phyloP scores from a whole-genome alignment of 2,888 invertebrate genomes.

The Anoplius nigerrimus region DNA sequence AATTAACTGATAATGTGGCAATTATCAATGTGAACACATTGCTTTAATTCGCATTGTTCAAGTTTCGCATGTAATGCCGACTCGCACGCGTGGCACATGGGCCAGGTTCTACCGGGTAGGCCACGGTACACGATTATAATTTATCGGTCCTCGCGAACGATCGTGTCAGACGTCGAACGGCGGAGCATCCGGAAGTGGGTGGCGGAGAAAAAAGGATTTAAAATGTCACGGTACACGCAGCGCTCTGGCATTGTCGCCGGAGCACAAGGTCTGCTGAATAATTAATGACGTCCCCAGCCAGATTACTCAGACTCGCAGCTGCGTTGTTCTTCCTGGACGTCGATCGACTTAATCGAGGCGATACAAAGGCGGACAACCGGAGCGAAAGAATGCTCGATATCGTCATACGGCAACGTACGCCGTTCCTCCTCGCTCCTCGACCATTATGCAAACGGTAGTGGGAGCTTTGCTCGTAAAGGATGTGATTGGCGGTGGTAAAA shows the following conservation, averaged over 20 bases:
- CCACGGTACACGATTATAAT: neutral
- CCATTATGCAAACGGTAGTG: too few relatives aligned
- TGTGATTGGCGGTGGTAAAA: too few relatives aligned
- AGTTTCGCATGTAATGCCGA: too few relatives aligned
- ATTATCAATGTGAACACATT: too few relatives aligned
- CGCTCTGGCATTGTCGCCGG: conserved; percentile 17
- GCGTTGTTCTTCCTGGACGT: conserved; percentile 28
- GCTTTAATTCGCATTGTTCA: too few relatives aligned
- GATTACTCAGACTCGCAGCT: too few relatives aligned
- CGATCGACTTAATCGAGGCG: conserved; percentile 1
- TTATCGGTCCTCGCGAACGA: neutral
- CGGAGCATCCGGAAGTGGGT: conserved; percentile 25
- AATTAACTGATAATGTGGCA: too few relatives aligned
- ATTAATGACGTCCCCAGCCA: conserved; percentile 33
- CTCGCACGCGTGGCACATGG: too few relatives aligned
- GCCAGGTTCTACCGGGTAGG: too few relatives aligned
- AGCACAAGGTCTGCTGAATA: conserved; percentile 50
- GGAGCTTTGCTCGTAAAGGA: too few relatives aligned
- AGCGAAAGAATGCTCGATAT: neutral
- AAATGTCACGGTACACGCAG: conserved; percentile 13
- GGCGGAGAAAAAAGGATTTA: conserved; percentile 8
- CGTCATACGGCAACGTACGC: too few relatives aligned
- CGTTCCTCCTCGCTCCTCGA: neutral
- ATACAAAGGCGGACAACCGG: neutral
- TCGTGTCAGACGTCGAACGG: neutral